Evolutionary conservation across 2,113 vertebrate species (phyloP), one percentile per base, ranked within the genome.

Genomic region (Pao palembangensis): DNA sequence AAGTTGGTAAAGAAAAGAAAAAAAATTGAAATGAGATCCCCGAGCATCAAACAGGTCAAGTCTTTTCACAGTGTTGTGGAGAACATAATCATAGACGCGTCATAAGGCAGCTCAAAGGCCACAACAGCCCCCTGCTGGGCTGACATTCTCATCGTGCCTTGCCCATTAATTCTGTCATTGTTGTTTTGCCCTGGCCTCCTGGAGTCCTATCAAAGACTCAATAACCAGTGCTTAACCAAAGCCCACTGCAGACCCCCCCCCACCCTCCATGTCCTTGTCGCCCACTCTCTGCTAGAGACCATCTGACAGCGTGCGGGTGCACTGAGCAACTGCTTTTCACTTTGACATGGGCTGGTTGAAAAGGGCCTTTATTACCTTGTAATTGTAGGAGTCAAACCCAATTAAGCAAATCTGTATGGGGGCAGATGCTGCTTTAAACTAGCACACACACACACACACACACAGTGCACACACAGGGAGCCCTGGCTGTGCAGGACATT

Each of bases 381-480:
- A 89, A 89, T 83, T 81, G 72, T 85, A 54, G 76, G 51, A 89
- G 91, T 88, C 91, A 87, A 90, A 90, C 88, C 87, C 89, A 93
- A 93, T 95, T 94, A 94, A 85, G 85, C 87, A 80, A 90, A 79
- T 89, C 90, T 88, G 81, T 87, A 81, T 82, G 80, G 78, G 92
- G 79, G 90, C 92, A 92, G 92, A 91, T 92, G 92, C 87, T 61
- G 71, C 88, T 82, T 64, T 70, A n/a, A n/a, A 8, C 55, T 28
- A 19, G 25, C 46, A 16, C 54, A 62, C 52, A 63, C 64, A 64
- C 21, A 21, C 55, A 38, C 58, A 43, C 16, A 17, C 19, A 10
- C 55, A 58, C 56, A 31, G n/a, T n/a, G n/a, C 58, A 56, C 58
- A 34, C 31, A 56, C 34, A 19, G 47, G 54, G 83, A 84, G 68